These are phyloP conservation scores for Forbesichthys papilliferus DNA, from an alignment of 2,113 vertebrate species.

Conservation along the genomic window DNA sequence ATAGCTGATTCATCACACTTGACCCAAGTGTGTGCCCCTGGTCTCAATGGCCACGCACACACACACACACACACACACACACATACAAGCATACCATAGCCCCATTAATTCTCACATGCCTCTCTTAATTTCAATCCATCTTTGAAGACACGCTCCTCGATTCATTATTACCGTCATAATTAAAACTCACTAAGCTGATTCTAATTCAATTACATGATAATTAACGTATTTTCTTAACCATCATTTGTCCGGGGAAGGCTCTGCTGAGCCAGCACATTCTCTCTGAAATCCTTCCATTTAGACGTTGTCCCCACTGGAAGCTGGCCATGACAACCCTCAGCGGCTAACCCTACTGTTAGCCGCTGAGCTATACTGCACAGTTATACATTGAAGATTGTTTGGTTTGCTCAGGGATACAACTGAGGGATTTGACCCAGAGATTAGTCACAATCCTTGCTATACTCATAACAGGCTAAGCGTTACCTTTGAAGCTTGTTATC, in stretches of 20 bases:
- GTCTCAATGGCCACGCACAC: neutral
- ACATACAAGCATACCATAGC: neutral
- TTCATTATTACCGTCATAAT: constrained; percentile 28
- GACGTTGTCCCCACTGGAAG: too few relatives aligned
- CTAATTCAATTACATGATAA: constrained; percentile 38
- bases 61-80: constrained; percentile 4
- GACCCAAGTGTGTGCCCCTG: neutral
- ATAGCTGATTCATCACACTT: constrained; percentile 1
- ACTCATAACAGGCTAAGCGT: too few relatives aligned
- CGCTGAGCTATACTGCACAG: too few relatives aligned
- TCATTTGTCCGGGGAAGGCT: constrained; percentile 17
- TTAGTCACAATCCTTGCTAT: too few relatives aligned
- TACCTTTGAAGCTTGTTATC: too few relatives aligned
- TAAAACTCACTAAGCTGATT: constrained; percentile 34
- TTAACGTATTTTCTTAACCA: constrained; percentile 20
- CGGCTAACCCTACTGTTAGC: neutral
- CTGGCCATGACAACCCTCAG: neutral
- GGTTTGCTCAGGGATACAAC: too few relatives aligned
- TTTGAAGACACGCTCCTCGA: constrained; percentile 5
- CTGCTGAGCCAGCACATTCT: constrained; percentile 8
- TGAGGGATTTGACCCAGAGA: too few relatives aligned
- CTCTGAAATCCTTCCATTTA: neutral
- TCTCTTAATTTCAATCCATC: neutral
- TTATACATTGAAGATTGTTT: too few relatives aligned
- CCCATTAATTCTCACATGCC: neutral